A percentile compares a stretch with the other conserved stretches of the same genome.
phyloP scores from a whole-genome alignment of 2,888 invertebrate genomes.

The Chrysolina haemoptera region DNA sequence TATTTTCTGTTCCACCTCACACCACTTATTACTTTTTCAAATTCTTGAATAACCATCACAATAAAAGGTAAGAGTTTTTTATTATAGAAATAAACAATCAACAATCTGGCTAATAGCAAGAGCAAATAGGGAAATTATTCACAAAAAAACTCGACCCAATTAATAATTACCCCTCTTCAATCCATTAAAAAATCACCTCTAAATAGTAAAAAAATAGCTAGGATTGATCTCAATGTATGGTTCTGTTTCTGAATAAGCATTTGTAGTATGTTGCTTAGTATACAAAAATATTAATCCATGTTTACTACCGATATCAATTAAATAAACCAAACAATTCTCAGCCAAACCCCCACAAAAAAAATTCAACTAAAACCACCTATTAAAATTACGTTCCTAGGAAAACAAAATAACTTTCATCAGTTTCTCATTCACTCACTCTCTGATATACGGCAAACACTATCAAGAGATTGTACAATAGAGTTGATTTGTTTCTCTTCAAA shows the following conservation, averaged over 20 bases:
- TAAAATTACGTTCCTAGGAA: neutral
- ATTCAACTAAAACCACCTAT: slow-evolving; percentile 2
- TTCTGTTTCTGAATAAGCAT: neutral
- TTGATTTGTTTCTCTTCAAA: slow-evolving; percentile 59
- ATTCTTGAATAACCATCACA: too few species aligned
- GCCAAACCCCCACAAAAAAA: slow-evolving; percentile 6
- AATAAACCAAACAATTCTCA: slow-evolving; percentile 5
- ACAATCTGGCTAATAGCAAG: neutral
- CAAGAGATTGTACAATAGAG: slow-evolving; percentile 61
- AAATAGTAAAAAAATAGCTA: neutral
- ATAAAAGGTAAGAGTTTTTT: neutral
- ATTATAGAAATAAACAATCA: neutral
- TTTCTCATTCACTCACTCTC: slow-evolving; percentile 56
- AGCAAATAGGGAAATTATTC: neutral
- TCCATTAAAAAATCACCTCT: neutral
- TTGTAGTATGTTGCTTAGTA: neutral
- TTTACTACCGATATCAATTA: slow-evolving; percentile 3
- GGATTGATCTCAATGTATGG: neutral
- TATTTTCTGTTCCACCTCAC: too few species aligned
- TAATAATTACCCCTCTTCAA: neutral
- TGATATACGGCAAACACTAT: slow-evolving; percentile 64
- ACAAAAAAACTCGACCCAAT: neutral
- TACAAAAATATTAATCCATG: slow-evolving; percentile 25
- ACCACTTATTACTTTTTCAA: too few species aligned
- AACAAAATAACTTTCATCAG: neutral